These are phyloP conservation scores for Lepilemur septentrionalis DNA, from an alignment of 2,797 vertebrate genomes.

Conservation along the genomic window DNA sequence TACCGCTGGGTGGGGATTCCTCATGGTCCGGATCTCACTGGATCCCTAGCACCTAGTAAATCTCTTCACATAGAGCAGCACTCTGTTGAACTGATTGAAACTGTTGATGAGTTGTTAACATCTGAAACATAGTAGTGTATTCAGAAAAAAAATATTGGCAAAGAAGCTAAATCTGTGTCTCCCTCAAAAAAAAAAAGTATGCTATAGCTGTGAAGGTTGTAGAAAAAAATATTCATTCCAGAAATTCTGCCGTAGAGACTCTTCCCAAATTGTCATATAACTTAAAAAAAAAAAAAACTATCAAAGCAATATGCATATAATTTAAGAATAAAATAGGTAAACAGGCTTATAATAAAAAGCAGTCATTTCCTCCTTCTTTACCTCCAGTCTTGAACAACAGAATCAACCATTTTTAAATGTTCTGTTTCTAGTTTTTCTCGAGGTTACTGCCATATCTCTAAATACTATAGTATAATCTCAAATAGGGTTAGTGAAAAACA, in stretches of 20 bases:
- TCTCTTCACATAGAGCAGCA: neutral
- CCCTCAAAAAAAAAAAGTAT: neutral
- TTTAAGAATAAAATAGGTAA: neutral
- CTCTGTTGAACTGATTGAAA: neutral
- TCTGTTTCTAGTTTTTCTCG: neutral
- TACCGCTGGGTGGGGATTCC: neutral
- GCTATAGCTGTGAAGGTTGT: neutral
- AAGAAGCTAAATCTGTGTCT: neutral
- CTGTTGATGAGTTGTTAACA: neutral
- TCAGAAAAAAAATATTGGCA: neutral
- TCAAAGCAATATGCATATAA: neutral
- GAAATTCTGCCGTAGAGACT: neutral
- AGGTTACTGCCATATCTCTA: neutral
- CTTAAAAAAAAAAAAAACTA: neutral
- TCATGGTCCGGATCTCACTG: rapidly evolving
- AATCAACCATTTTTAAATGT: neutral
- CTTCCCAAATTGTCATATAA: neutral
- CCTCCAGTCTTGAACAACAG: neutral
- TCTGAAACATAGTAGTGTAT: neutral
- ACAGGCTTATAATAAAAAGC: neutral
- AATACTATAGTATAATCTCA: neutral
- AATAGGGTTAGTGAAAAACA: neutral
- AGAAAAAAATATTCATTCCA: neutral
- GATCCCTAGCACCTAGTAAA: neutral
- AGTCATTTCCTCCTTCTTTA: neutral